Conservation (phyloP, 2,113 vertebrate species). For the Lamprologus callipterus region DNA sequence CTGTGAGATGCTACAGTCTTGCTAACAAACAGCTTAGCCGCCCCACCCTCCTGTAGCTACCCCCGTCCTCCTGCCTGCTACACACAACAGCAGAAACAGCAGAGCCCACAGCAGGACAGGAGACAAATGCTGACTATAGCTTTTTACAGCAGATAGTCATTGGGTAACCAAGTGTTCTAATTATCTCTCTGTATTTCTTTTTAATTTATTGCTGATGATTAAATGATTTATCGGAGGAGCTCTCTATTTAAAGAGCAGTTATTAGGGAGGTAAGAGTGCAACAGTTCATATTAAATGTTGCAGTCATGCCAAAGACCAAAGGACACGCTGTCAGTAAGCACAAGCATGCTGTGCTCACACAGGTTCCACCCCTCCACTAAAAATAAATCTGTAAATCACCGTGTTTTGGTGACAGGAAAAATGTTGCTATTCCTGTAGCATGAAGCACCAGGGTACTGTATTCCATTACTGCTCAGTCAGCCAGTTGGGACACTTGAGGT, state of each 20-base stretch:
- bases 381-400: conserved; percentile 55
- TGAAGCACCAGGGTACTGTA: conserved; percentile 28
- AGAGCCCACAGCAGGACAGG: not conserved
- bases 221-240: not conserved
- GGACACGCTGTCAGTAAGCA: not conserved
- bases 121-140: not conserved
- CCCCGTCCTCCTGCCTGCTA: not conserved
- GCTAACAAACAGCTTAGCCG: conserved; percentile 53
- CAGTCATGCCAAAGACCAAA: not conserved
- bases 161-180: not conserved
- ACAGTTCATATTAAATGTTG: not conserved
- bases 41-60: not conserved
- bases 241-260: not conserved
- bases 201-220: not conserved
- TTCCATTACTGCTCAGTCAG: conserved; percentile 56
- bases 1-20: conserved; percentile 15
- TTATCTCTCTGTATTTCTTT: not conserved
- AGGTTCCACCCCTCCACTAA: not conserved
- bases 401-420: conserved; percentile 50
- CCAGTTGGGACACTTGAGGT: not conserved
- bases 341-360: not conserved
- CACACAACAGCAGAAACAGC: conserved; percentile 11
- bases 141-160: not conserved
- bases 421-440: conserved; percentile 55
- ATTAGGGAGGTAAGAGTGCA: not conserved